Base-by-base conservation (phyloP, 2,113 vertebrate genomes). In the Ophthalmolycus amberensis region DNA sequence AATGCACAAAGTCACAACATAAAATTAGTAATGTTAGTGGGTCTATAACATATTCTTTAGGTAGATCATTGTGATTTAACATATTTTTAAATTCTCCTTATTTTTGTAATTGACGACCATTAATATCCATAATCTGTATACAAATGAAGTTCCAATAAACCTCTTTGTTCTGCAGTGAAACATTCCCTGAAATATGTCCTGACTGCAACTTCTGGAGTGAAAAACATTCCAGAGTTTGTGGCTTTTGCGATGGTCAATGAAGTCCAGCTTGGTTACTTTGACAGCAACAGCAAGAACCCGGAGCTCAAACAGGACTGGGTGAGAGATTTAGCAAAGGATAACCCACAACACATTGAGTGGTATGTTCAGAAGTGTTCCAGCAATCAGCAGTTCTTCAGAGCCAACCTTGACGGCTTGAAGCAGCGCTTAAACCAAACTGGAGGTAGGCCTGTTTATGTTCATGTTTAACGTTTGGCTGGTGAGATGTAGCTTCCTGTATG, bases 191-290 rank as follows among this genome's bases (percentile, higher is more conserved):
- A 68, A 44, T 89, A 79, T 58, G 79, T 90, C 75, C 11, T 79
- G 1, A 92, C 85, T 16, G 90, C 42, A 18, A 29, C 85, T 0
- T 79, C 86, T 25, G 85, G 81, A 29, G 9, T 88, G 9, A 66
- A 77, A n/a, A 68, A 86, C 63, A 71, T 91, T 16, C 91, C 91
- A 1, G 90, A 91, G 82, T 91, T 85, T 77, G 73, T 85, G 22
- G 66, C 18, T 2, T 48, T 20, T 0, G 86, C 64, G 4, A 18
- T 40, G 54, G 68, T 94, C 0, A 62, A 93, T 27, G 88, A 48
- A 0, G 50, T 86, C 16, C 42, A 50, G 16, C 6, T 90, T 2
- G 75, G 63, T 20, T 76, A 91, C 20, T 93, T 69, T 6, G 86
- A 92, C 87, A 89, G 85, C 38, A 80, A 60, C 72, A 80, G 16